Evolutionary conservation across 2,797 vertebrate species (phyloP).

Genomic region (Setipinna tenuifilis): DNA sequence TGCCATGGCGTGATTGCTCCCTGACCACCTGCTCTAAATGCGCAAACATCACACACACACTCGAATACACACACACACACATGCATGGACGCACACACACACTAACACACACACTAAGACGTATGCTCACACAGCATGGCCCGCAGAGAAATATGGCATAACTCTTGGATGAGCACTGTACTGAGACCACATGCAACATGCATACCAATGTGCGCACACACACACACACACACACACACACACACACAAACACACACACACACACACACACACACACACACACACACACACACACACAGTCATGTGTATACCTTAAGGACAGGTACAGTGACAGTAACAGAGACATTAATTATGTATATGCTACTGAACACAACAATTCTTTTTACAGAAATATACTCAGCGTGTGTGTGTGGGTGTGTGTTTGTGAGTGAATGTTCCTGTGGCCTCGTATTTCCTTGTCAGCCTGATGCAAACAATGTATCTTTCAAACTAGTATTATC

Average conservation of each 20-base stretch:
- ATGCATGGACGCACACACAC: background rate
- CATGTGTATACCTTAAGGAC: background rate
- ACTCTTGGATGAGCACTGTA: background rate
- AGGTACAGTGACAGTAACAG: background rate
- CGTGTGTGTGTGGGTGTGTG: constrained; percentile 3
- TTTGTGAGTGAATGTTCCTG: background rate
- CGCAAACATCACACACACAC: constrained; percentile 42
- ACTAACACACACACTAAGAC: background rate
- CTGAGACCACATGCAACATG: background rate
- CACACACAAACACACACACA: background rate
- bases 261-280: background rate
- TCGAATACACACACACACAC: background rate
- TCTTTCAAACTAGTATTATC: background rate
- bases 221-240: background rate
- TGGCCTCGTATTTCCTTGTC: background rate
- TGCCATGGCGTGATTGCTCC: constrained; percentile 36
- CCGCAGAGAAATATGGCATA: background rate
- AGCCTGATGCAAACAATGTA: background rate
- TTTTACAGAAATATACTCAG: background rate
- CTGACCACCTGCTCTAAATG: constrained; percentile 46
- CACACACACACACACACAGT: background rate
- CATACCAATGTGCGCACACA: constrained; percentile 12
- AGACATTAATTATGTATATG: background rate
- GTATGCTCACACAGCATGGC: background rate
- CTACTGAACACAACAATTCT: background rate